A percentile compares a stretch with the other conserved stretches of the same genome.
Conservation (phyloP, 2,797 vertebrate species). For the Florisuga fusca region DNA sequence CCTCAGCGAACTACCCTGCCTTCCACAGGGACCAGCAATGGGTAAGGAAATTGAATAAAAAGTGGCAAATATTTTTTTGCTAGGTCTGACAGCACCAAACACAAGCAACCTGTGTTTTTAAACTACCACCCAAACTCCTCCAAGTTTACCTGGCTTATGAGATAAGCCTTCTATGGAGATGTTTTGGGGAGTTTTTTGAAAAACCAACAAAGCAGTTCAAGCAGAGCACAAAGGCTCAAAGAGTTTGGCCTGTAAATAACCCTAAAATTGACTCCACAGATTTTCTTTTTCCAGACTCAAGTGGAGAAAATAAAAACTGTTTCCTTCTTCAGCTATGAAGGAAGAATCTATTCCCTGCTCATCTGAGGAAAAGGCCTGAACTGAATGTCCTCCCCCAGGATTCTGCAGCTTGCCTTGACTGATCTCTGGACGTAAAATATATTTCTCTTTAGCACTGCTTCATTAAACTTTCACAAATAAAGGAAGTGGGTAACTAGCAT, state of each 20-base stretch:
- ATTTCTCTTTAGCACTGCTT: neutral
- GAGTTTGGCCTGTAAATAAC: neutral
- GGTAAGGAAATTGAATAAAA: neutral
- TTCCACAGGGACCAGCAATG: conserved; percentile 9
- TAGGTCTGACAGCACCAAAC: conserved; percentile 11
- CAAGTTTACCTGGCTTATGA: neutral
- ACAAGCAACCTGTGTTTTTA: neutral
- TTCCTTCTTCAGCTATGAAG: neutral
- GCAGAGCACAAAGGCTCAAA: neutral
- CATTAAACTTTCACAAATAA: neutral
- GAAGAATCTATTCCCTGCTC: neutral
- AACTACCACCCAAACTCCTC: neutral
- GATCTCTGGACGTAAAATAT: neutral
- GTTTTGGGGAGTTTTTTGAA: neutral
- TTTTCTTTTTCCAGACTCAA: neutral
- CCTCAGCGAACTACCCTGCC: neutral
- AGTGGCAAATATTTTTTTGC: neutral
- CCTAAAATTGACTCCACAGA: neutral
- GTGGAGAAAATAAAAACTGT: neutral
- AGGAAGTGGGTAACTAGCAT: neutral
- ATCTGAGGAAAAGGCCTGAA: neutral
- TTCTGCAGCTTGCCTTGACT: neutral
- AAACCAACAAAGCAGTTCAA: neutral
- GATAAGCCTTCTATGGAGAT: neutral
- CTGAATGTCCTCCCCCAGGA: neutral